phyloP scores from a whole-genome alignment of 1,140 invertebrate species.

The Drepana arcuata region DNA sequence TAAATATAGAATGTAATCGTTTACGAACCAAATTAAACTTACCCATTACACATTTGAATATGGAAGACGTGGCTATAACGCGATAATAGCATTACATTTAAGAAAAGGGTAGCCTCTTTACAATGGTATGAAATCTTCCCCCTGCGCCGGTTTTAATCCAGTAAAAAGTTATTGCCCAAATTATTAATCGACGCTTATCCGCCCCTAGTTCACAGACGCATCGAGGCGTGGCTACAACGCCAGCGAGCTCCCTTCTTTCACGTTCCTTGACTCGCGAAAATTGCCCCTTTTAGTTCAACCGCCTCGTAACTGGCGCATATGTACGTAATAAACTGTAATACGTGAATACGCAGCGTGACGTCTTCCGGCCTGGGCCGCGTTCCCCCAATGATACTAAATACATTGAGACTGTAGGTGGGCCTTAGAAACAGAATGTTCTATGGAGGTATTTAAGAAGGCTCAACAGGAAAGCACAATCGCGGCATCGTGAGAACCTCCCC shows the following conservation, averaged over 20 bases:
- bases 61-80: too few species aligned
- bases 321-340: conserved; percentile 31
- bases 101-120: too few species aligned
- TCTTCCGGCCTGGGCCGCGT: conserved; percentile 27
- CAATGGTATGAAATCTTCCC: too few species aligned
- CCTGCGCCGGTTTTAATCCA: too few species aligned
- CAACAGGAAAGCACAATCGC: conserved; percentile 1
- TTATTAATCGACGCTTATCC: conserved; percentile 18
- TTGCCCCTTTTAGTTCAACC: conserved; percentile 33
- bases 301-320: conserved; percentile 31
- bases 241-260: conserved; percentile 36
- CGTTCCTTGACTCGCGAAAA: conserved; percentile 30
- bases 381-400: too few species aligned
- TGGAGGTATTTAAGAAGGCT: neutral
- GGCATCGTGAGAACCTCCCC: conserved; percentile 27
- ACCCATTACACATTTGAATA: too few species aligned
- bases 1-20: too few species aligned
- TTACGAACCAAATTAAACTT: too few species aligned
- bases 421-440: too few species aligned
- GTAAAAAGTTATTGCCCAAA: too few species aligned
- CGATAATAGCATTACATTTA: too few species aligned
- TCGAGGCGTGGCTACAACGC: conserved; percentile 44
- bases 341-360: conserved; percentile 23
- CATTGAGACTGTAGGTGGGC: too few species aligned
- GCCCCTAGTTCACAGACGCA: conserved; percentile 29